Evolutionary conservation across 2,113 vertebrate genomes (phyloP), one percentile per base, ranked within the genome.

Genomic region (Dasyornis broadbenti): DNA sequence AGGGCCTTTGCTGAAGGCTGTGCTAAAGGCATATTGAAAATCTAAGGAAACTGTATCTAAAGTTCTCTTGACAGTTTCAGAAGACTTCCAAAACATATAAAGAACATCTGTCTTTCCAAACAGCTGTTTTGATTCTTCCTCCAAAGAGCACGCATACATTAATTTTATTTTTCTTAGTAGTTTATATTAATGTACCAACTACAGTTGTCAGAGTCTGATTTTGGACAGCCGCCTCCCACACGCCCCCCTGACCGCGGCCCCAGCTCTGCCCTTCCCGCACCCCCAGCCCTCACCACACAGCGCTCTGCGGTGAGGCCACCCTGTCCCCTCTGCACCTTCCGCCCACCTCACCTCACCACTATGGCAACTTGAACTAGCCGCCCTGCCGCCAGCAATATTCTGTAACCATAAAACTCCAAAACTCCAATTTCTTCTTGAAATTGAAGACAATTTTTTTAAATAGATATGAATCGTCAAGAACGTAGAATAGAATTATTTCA

Each of bases 331-430:
- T 3, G 4, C 24, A 14, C 31, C 30, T 17, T 42, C 30, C 63
- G 21, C 40, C 37, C 35, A 56, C 39, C 50, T 26, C 80, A 84
- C 90, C 83, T 85, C 69, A 98, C 98, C 86, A 96, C 95, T 99
- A 98, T 98, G 98, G 98, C 98, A 99, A 99, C 98, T 99, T 98
- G 89, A 99, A 99, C 98, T 98, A 98, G 98, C 99, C 99, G 99
- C 99, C 98, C 97, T 98, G 96, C 89, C 53, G 45, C 59, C 50
- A 3, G 83, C 88, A 68, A 40, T 37, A 59, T 80, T 37, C n/a
- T 1, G 0, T 39, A 53, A 56, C 5, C 37, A 22, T 52, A 37
- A 73, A 90, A 77, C 17, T 64, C 44, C 6, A 2, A 60, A 80
- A 64, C 44, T 79, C n/a, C n/a, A n/a, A 54, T 35, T 30, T 54